These are phyloP conservation scores for Hippocampus mohnikei DNA, from an alignment of 2,113 vertebrate genomes.

Conservation along the genomic window DNA sequence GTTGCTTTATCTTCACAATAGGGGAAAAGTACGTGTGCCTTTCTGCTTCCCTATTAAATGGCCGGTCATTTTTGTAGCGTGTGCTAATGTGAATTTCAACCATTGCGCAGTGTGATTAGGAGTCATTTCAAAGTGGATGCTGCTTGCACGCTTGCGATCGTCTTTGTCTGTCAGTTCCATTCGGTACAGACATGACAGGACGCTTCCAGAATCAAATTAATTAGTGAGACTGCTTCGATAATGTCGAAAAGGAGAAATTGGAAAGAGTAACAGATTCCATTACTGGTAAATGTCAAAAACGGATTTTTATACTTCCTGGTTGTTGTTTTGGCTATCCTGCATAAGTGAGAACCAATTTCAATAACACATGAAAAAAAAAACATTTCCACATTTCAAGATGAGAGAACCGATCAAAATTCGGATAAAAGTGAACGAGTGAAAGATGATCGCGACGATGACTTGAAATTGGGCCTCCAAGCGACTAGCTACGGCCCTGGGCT, in stretches of 20 bases:
- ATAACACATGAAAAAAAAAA: background rate
- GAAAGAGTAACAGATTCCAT: background rate
- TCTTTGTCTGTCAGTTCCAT: background rate
- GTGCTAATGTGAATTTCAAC: background rate
- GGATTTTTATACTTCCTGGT: background rate
- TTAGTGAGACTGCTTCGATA: background rate
- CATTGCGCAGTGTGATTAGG: background rate
- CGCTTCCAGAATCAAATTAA: background rate
- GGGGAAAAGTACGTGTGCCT: background rate
- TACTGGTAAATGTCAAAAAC: background rate
- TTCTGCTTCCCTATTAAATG: background rate
- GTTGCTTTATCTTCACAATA: background rate
- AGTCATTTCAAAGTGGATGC: background rate
- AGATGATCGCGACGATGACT: too few relatives aligned
- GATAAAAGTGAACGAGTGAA: too few relatives aligned
- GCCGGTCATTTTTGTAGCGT: background rate
- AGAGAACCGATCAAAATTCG: too few relatives aligned
- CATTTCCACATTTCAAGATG: too few relatives aligned
- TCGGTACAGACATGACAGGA: background rate
- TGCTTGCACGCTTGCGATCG: background rate
- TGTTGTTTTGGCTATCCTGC: too few relatives aligned
- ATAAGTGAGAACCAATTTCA: background rate
- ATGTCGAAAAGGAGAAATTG: background rate
- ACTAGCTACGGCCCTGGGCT: too few relatives aligned
- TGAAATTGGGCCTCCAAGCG: too few relatives aligned